Evolutionary conservation across 2,113 vertebrate species (phyloP), one percentile per base, ranked within the genome.

Genomic region (Crotalus viridis): DNA sequence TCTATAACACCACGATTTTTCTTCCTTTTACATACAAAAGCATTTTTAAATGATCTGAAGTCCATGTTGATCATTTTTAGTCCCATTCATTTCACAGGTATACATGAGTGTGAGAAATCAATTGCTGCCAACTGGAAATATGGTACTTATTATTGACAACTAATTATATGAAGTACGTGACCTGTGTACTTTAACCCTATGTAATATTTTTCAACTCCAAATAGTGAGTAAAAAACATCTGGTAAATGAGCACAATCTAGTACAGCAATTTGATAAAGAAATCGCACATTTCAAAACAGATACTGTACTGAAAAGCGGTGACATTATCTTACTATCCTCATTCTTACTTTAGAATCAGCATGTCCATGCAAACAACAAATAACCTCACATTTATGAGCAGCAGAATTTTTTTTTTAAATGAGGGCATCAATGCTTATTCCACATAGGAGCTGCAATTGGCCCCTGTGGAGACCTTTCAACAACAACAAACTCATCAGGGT

Each of bases 401-500:
- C 54, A 93, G 1, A 87, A 54, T 43, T 61, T 56, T 85, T 81
- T 26, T 93, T 57, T 9, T 9, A 15, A 92, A 57, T 94, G 90
- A 94, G 95, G 0, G 0, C 64, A 93, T 98, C 95, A 99, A 96
- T 99, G 99, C 96, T 99, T 99, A 97, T 99, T 99, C 99, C 99
- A 99, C 95, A 96, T 98, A 13, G 99, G 99, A 61, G 96, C 96
- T 90, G 99, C 99, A 51, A 99, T 97, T 48, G 99, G 99, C 94
- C 98, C 98, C 96, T 98, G 98, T 0, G 98, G 97, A 89, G 98
- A 97, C 96, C 99, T 98, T 97, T 99, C 99, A 95, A 99, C 98
- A 54, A 98, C 95, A 88, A 99, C 98, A 96, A 98, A 98, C 95
- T 99, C 99, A 85, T 99, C 98, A 12, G 99, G 99, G 97, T 99